A percentile compares a stretch with the other conserved stretches of the same genome.
phyloP scores from a whole-genome alignment of 2,888 invertebrate species.

The Nebria brevicollis region DNA sequence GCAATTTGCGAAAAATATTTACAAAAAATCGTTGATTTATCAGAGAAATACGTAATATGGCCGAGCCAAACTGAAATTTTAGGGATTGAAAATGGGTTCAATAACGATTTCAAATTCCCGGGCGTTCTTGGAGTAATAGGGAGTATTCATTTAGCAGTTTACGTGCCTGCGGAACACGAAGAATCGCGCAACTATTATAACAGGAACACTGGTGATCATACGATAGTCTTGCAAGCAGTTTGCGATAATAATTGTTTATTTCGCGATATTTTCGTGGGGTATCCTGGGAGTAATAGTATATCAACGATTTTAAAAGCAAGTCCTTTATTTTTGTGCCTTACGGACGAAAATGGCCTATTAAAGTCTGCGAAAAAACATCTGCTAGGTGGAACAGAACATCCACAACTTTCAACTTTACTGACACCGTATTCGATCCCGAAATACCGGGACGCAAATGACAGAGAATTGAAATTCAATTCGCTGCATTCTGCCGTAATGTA shows the following conservation, averaged over 20 bases:
- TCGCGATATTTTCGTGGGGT: conserved; percentile 51
- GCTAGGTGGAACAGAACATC: conserved; percentile 52
- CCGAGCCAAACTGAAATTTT: conserved; percentile 49
- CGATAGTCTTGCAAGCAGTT: conserved; percentile 52
- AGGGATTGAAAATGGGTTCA: conserved; percentile 49
- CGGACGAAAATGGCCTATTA: conserved; percentile 47
- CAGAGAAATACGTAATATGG: conserved; percentile 50
- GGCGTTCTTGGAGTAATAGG: conserved; percentile 51
- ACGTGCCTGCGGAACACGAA: conserved; percentile 38
- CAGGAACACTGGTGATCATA: conserved; percentile 48
- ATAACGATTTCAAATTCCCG: conserved; percentile 49
- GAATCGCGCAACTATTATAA: conserved; percentile 49
- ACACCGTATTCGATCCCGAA: conserved; percentile 49
- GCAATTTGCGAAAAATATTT: conserved; percentile 48
- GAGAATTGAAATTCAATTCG: conserved; percentile 50
- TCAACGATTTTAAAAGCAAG: conserved; percentile 51
- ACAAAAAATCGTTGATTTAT: conserved; percentile 49
- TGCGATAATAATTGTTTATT: conserved; percentile 52
- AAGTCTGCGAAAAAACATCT: conserved; percentile 49
- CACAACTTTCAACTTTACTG: conserved; percentile 50
- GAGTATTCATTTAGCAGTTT: conserved; percentile 50
- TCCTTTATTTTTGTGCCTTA: conserved; percentile 49
- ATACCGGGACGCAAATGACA: conserved; percentile 33
- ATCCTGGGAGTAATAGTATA: conserved; percentile 51
- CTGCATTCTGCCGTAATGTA: conserved; percentile 51